Evolutionary conservation across 1,140 invertebrate genomes (phyloP), one percentile per base, ranked within the genome.

Genomic region (Octopus sinensis): DNA sequence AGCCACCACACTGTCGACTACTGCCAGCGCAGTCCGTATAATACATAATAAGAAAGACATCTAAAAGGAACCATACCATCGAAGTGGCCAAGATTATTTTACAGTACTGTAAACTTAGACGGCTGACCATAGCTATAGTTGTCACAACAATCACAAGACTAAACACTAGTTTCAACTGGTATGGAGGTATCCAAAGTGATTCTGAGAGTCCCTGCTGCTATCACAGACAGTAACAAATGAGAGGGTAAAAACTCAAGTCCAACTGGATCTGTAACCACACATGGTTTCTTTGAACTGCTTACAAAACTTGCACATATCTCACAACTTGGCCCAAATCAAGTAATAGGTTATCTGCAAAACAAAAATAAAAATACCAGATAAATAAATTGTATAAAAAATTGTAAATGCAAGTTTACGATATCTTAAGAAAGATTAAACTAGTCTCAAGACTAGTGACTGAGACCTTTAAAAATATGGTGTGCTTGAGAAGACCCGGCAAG

Each of bases 81-180:
- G 97, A 98, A 82, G 97, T 98, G 84, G 96, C 92, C 83, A 98
- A 91, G 84, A 99, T 95, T 84, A 99, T 95, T 89, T 96, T 96
- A 91, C 96, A 98, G 82, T 89, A 89, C 85, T 91, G 89, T 51
- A 89, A 83, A 52, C 82, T 86, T 56, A 87, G 68, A 43, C 88
- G 85, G 73, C 86, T 89, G 54, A 89, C 86, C 89, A 90, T 90
- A 54, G 52, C 85, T 79, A 23, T 17, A 5, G 68, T 73, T 13
- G 68, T 23, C 5, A 23, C 13, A 73, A 9, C 30, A n/a, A 13
- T 23, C 30, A 6, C 17, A 13, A 73, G 68, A 23, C 30, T 73
- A 73, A 13, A 13, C 68, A 73, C 68, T 23, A 23, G 17, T 23
- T 73, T 23, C 68, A n/a, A n/a, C 17, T 73, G 5, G 5, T 9